Evolutionary conservation across 2,888 invertebrate genomes (phyloP).

Genomic region (Drosophila kanekoi): DNA sequence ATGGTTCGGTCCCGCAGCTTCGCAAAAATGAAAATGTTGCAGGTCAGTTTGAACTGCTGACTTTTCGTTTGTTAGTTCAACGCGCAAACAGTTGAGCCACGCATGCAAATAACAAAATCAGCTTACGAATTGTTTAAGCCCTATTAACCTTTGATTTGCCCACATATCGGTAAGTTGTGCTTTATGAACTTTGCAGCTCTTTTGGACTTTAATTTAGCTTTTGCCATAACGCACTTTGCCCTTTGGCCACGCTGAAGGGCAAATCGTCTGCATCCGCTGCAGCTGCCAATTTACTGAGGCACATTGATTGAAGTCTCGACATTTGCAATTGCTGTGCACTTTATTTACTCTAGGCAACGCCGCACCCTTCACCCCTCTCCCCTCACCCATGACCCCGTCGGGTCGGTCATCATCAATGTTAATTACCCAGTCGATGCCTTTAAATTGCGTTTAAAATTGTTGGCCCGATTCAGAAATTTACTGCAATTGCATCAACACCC

Average conservation of each 20-base stretch:
- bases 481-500: constrained; percentile 62
- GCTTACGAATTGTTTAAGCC: no score
- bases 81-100: no score
- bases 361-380: background rate
- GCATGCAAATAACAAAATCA: no score
- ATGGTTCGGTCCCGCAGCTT: no score
- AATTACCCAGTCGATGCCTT: constrained; percentile 56
- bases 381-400: background rate
- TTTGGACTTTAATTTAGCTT: no score
- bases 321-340: constrained; percentile 46
- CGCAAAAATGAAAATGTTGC: no score
- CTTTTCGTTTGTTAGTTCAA: no score
- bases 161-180: no score
- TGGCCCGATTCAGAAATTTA: constrained; percentile 45
- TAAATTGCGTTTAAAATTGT: constrained; percentile 59
- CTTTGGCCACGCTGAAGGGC: background rate
- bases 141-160: no score
- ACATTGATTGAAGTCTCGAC: constrained; percentile 66
- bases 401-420: constrained; percentile 60
- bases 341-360: constrained; percentile 35
- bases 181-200: no score
- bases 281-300: constrained; percentile 38
- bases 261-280: constrained; percentile 9
- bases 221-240: background rate
- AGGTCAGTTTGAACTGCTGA: no score